Conservation (phyloP, 92 coral and sea anemone genomes). For the Zoanthus gigantus region DNA sequence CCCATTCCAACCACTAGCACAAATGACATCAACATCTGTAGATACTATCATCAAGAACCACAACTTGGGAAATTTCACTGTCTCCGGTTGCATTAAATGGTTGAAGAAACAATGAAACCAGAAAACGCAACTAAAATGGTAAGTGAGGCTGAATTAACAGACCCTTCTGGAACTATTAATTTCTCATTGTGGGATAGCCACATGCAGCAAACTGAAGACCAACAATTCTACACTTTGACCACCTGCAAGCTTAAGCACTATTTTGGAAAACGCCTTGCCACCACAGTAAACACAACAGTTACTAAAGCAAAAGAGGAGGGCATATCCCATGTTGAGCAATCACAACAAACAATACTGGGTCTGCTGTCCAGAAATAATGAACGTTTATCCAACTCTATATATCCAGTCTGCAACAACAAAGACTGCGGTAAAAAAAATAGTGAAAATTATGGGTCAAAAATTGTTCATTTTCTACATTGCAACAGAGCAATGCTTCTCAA, state of each 20-base stretch:
- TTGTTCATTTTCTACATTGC: constrained; percentile 54
- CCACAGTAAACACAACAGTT: constrained; percentile 52
- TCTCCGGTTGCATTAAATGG: constrained; percentile 58
- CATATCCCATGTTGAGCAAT: constrained; percentile 41
- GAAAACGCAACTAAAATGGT: constrained; percentile 62
- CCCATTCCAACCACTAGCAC: constrained; percentile 41
- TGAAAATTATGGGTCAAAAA: constrained; percentile 48
- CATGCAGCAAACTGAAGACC: constrained; percentile 61
- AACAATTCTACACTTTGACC: constrained; percentile 56
- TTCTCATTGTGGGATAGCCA: constrained; percentile 61
- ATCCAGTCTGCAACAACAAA: constrained; percentile 72
- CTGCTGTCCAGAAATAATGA: constrained; percentile 59
- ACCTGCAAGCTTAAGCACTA: constrained; percentile 65
- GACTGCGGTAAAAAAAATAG: constrained; percentile 37
- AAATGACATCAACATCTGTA: constrained; percentile 42
- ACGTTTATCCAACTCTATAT: constrained; percentile 8
- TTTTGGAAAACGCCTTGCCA: constrained; percentile 66
- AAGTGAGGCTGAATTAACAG: constrained; percentile 51
- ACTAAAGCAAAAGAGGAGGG: constrained; percentile 55
- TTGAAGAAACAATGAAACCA: constrained; percentile 37
- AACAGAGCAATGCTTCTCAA: constrained; percentile 63
- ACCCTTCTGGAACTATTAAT: constrained; percentile 63
- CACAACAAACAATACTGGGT: constrained; percentile 38
- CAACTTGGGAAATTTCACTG: constrained; percentile 58
- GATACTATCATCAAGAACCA: constrained; percentile 29